A percentile compares a stretch with the other conserved stretches of the same genome.
Evolutionary conservation across 2,888 invertebrate species (phyloP).

Genomic region (Drosophila peninsularis): DNA sequence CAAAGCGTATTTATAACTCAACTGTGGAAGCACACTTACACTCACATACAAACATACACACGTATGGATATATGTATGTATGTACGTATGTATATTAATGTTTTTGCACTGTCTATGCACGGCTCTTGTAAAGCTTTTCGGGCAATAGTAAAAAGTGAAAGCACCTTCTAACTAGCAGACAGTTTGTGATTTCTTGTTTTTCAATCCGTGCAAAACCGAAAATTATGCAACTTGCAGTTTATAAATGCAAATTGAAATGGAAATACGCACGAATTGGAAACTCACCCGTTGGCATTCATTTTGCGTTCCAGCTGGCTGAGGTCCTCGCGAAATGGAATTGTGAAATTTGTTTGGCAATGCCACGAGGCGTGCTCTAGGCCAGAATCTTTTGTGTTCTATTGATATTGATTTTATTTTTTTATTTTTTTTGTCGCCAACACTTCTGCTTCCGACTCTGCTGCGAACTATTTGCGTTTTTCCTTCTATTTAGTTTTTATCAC

Average conservation of each 20-base stretch:
- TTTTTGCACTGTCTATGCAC: conserved; percentile 5
- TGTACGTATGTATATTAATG: background rate
- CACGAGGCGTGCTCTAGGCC: conserved; percentile 29
- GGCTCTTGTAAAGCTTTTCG: conserved; percentile 36
- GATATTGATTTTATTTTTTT: conserved; percentile 28
- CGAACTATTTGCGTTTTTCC: background rate
- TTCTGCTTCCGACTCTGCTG: background rate
- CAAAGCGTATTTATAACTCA: conserved; percentile 45
- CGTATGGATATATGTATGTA: background rate
- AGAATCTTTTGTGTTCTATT: conserved; percentile 9
- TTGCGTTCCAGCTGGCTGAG: conserved; percentile 28
- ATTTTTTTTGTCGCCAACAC: conserved; percentile 3
- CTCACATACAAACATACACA: background rate
- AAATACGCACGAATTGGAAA: conserved; percentile 18
- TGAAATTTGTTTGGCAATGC: conserved; percentile 16
- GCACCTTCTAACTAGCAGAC: conserved; percentile 31
- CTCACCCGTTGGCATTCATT: conserved; percentile 67
- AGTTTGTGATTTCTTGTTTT: conserved; percentile 19
- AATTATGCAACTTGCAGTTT: conserved; percentile 69
- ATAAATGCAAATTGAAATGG: conserved; percentile 6
- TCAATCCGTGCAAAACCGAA: conserved; percentile 10
- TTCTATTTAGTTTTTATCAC: conserved; percentile 38
- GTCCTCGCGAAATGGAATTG: conserved; percentile 21
- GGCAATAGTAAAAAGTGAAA: conserved; percentile 61
- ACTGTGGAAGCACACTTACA: conserved; percentile 8